Percentiles rank a stretch among this genome's conserved stretches.
Evolutionary conservation across 1,140 invertebrate genomes (phyloP).

Genomic region (Leptinotarsa lineolata): DNA sequence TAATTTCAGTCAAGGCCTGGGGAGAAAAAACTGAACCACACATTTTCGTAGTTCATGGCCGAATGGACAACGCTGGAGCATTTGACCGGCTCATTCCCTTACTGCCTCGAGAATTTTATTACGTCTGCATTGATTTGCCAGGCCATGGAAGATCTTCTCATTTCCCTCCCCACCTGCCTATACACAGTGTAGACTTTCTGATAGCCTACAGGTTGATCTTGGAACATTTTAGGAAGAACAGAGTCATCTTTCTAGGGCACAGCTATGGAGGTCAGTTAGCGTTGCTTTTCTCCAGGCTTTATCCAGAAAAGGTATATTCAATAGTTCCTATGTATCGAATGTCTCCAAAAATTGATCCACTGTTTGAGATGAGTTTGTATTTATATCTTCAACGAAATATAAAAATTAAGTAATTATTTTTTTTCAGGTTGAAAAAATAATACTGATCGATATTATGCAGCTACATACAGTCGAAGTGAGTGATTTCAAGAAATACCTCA

Average conservation of each 20-base stretch:
- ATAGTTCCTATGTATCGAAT: slow-evolving; percentile 20
- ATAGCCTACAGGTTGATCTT: slow-evolving; percentile 60
- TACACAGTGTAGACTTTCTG: slow-evolving; percentile 59
- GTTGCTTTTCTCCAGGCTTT: slow-evolving; percentile 56
- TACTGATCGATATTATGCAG: slow-evolving; percentile 61
- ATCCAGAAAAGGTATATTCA: slow-evolving; percentile 53
- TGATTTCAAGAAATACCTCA: slow-evolving; percentile 46
- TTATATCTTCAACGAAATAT: neutral
- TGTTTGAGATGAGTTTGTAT: neutral
- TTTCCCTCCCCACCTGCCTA: slow-evolving; percentile 59
- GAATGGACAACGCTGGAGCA: slow-evolving; percentile 67
- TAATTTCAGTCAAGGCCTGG: slow-evolving; percentile 66
- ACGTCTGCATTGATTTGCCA: slow-evolving; percentile 70
- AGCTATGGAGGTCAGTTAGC: slow-evolving; percentile 63
- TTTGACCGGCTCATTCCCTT: slow-evolving; percentile 67
- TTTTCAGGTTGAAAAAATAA: slow-evolving; percentile 56
- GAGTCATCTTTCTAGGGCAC: slow-evolving; percentile 61
- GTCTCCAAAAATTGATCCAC: neutral
- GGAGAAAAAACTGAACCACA: slow-evolving; percentile 59
- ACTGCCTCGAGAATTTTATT: slow-evolving; percentile 64
- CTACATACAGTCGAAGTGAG: slow-evolving; percentile 46
- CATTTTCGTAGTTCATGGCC: slow-evolving; percentile 68
- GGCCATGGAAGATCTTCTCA: slow-evolving; percentile 72
- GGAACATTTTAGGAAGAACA: slow-evolving; percentile 59
- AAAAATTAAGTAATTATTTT: neutral